Evolutionary conservation across 2,797 vertebrate species (phyloP), one percentile per base, ranked within the genome.

Genomic region (Lateolabrax maculatus): DNA sequence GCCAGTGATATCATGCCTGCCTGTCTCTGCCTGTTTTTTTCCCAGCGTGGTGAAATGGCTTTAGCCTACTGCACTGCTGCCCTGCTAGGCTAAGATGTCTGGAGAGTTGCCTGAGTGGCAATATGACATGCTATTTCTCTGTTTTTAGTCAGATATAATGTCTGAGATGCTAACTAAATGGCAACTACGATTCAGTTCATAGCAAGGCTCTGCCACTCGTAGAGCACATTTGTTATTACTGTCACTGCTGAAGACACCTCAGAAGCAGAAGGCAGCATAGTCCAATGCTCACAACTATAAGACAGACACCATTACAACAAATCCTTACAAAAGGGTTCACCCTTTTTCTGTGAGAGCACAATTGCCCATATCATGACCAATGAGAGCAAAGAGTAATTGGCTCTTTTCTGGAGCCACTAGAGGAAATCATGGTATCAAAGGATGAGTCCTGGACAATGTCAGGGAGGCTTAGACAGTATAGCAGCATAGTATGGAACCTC

Each of bases 371-470:
- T 77, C 56, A 75, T 67, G 52, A 75, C 53, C 60, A 41, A 70
- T 76, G n/a, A 66, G 37, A 29, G 39, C 39, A 60, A 63, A 64
- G 48, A 69, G 37, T 67, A 58, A 72, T 46, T 16, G 52, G 46
- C 46, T 73, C 48, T 74, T 62, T 76, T 58, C 67, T 66, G 48
- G 46, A 66, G 65, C 41, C 57, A 34, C 53, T 68, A 25, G 63
- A 81, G 62, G 48, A 80, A 77, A 75, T 81, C 74, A 51, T 71
- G 75, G 77, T 73, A 70, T 81, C 48, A 74, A 48, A 68, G 46
- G n/a, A 31, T 53, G 31, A 60, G 31, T 82, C 68, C 7, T 68
- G 31, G 39, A 73, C 12, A 23, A 34, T 39, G 51, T 63, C 51
- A 62, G 9, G 27, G 55, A 27, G 56, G 79, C 34, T 80, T 70